Conservation (phyloP, 2,113 vertebrate species). For the Menidia beryllina region DNA sequence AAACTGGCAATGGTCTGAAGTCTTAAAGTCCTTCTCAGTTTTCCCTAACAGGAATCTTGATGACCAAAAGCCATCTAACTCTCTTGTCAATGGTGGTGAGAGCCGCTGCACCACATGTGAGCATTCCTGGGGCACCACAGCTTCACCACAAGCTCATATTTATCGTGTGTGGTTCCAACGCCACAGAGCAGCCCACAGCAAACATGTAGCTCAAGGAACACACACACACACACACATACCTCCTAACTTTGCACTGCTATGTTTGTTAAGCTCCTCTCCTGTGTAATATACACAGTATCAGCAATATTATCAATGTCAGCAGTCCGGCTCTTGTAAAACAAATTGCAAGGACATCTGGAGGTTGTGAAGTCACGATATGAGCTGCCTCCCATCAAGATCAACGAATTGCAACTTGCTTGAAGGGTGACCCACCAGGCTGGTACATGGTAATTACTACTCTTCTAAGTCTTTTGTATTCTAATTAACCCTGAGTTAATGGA, state of each 20-base stretch:
- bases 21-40: constrained; percentile 69
- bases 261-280: constrained; percentile 51
- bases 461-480: constrained; percentile 76
- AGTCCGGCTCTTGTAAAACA: constrained; percentile 56
- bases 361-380: constrained; percentile 48
- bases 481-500: constrained; percentile 80
- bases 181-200: constrained; percentile 75
- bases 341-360: constrained; percentile 46
- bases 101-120: constrained; percentile 78
- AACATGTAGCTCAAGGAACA: constrained; percentile 73
- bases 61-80: constrained; percentile 77
- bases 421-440: constrained; percentile 60
- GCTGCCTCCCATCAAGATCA: constrained; percentile 67
- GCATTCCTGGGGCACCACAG: constrained; percentile 80
- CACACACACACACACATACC: constrained; percentile 51
- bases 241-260: constrained; percentile 37
- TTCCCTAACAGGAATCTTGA: constrained; percentile 72
- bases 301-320: constrained; percentile 62
- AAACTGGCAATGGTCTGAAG: constrained; percentile 63
- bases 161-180: constrained; percentile 81
- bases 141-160: constrained; percentile 83
- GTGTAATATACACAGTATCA: constrained; percentile 56
- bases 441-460: constrained; percentile 74
- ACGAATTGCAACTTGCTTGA: constrained; percentile 41
- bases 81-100: constrained; percentile 83